phyloP scores from a whole-genome alignment of 2,113 vertebrate genomes.

The cat (Felis catus) region F.catus_Fca126_mat1.0 CM031413.1:133175501-133176000 shows the following conservation, averaged over 20 bases:
- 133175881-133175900: not conserved
- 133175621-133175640: not conserved
- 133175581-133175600: not conserved
- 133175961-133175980: not conserved
- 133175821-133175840: not conserved
- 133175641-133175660: not conserved
- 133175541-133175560: not conserved
- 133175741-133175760: not conserved
- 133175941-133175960: not conserved
- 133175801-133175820: not conserved
- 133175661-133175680: not conserved
- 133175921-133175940: not conserved
- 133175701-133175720: not conserved
- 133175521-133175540: not conserved
- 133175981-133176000: not conserved
- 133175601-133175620: not conserved
- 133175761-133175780: not conserved
- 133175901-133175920: not conserved
- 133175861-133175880: not conserved
- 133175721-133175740: not conserved
- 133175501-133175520: not conserved
- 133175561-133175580: not conserved
- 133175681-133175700: not conserved
- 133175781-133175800: not conserved
- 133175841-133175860: not conserved